Percentiles rank a stretch among this genome's conserved stretches.
Evolutionary conservation across 2,113 vertebrate genomes (phyloP).

Genomic region (Arothron firmamentum): DNA sequence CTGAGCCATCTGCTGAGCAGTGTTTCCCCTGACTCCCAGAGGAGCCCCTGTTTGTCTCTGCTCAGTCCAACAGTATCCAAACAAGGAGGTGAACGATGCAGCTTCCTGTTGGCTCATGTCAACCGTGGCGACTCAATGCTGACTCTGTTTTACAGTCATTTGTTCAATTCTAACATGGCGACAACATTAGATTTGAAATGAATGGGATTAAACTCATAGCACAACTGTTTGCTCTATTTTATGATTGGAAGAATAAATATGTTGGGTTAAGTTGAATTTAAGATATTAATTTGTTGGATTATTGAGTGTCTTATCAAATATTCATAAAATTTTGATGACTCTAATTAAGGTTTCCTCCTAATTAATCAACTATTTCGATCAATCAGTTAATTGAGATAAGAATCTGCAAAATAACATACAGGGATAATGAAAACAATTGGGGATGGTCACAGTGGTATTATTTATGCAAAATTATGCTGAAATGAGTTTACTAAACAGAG

Average conservation of each 20-base stretch:
- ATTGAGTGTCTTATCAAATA: too few species aligned
- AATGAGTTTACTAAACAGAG: not conserved
- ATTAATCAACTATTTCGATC: too few species aligned
- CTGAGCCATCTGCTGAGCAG: slow-evolving; percentile 62
- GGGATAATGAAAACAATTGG: not conserved
- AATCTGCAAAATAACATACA: not conserved
- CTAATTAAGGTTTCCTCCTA: slow-evolving; percentile 2
- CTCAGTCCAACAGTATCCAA: slow-evolving; percentile 47
- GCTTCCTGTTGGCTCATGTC: slow-evolving; percentile 41
- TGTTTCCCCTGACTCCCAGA: slow-evolving; percentile 45
- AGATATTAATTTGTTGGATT: too few species aligned
- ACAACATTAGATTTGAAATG: slow-evolving; percentile 2
- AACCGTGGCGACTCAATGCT: slow-evolving; percentile 11
- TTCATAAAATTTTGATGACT: not conserved
- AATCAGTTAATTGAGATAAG: not conserved
- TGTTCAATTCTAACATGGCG: slow-evolving; percentile 16
- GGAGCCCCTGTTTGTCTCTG: slow-evolving; percentile 52
- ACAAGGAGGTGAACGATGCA: slow-evolving; percentile 47
- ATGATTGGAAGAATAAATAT: too few species aligned
- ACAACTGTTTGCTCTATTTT: too few species aligned
- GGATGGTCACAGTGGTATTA: not conserved
- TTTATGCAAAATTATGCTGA: not conserved
- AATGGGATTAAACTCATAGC: slow-evolving; percentile 13
- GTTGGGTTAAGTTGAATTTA: too few species aligned
- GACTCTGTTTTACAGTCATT: slow-evolving; percentile 9